These are phyloP conservation scores for Characodon lateralis DNA, from an alignment of 2,797 vertebrate genomes.

Conservation along the genomic window DNA sequence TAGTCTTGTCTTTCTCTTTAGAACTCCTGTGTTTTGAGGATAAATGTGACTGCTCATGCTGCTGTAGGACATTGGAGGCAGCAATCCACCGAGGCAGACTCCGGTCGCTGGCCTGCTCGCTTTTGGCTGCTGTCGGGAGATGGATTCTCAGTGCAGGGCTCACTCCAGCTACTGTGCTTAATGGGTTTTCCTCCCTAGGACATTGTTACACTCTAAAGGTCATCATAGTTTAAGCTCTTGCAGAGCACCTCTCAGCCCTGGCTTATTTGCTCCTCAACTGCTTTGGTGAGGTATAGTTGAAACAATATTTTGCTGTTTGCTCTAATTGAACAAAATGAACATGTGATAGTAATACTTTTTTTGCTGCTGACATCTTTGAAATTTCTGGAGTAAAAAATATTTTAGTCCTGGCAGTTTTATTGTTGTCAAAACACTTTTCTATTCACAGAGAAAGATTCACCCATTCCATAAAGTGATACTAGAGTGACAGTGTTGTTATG, in stretches of 20 bases:
- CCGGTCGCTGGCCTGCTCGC: constrained; percentile 42
- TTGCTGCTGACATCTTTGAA: not conserved
- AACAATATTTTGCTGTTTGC: constrained; percentile 29
- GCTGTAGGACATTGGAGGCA: constrained; percentile 39
- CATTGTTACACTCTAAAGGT: constrained; percentile 75
- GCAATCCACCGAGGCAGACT: constrained; percentile 36
- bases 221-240: constrained; percentile 52
- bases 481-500: not conserved
- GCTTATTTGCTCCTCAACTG: constrained; percentile 49
- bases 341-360: not conserved
- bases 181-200: constrained; percentile 67
- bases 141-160: constrained; percentile 50
- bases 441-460: not conserved
- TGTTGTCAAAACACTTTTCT: not conserved
- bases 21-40: constrained; percentile 25
- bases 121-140: constrained; percentile 65
- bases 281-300: constrained; percentile 14
- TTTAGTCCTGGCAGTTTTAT: not conserved
- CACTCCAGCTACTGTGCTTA: constrained; percentile 58
- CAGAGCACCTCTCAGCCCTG: constrained; percentile 45
- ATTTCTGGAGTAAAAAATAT: not conserved
- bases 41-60: constrained; percentile 48
- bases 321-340: constrained; percentile 28
- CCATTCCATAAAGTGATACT: not conserved
- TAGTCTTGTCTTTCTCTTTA: not conserved